A percentile compares a stretch with the other conserved stretches of the same genome.
Conservation (phyloP, 2,888 invertebrate genomes). For the Tromatobia lineatoria region DNA sequence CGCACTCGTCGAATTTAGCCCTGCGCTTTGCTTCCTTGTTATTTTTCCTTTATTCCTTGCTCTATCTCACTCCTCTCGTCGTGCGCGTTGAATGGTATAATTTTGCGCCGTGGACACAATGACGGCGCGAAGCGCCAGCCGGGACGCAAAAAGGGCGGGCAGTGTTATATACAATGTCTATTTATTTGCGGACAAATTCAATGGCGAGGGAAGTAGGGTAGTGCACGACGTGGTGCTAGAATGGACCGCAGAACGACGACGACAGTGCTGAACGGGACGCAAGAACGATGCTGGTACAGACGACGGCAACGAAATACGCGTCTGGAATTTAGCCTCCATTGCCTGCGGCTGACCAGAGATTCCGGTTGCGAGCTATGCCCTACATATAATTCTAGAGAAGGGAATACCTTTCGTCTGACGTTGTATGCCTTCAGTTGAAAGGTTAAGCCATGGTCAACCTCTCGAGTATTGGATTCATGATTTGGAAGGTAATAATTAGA, state of each 20-base stretch:
- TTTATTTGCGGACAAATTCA: conserved; percentile 76
- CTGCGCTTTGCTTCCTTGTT: conserved; percentile 29
- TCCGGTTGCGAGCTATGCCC: conserved; percentile 34
- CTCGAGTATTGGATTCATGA: too few species aligned
- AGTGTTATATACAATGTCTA: conserved; percentile 75
- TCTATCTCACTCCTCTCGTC: conserved; percentile 35
- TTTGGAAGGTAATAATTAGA: too few species aligned
- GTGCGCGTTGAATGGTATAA: conserved; percentile 64
- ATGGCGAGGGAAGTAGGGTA: conserved; percentile 45
- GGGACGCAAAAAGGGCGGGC: conserved; percentile 76
- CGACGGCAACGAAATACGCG: conserved; percentile 43
- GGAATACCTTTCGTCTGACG: conserved; percentile 33
- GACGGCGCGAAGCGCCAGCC: conserved; percentile 41
- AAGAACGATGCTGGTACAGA: conserved; percentile 24
- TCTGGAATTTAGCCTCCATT: conserved; percentile 47
- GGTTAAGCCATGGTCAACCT: background rate
- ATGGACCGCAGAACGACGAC: conserved; percentile 50
- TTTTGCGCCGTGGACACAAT: conserved; percentile 71
- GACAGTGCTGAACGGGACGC: conserved; percentile 49
- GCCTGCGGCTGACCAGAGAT: conserved; percentile 57
- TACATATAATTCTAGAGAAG: conserved; percentile 40
- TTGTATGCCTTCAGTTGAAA: conserved; percentile 15
- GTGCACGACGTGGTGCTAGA: conserved; percentile 32
- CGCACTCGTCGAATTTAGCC: conserved; percentile 38
- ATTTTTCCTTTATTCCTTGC: conserved; percentile 42